Evolutionary conservation across 2,113 vertebrate species (phyloP).

Genomic region (Ascaphus truei): DNA sequence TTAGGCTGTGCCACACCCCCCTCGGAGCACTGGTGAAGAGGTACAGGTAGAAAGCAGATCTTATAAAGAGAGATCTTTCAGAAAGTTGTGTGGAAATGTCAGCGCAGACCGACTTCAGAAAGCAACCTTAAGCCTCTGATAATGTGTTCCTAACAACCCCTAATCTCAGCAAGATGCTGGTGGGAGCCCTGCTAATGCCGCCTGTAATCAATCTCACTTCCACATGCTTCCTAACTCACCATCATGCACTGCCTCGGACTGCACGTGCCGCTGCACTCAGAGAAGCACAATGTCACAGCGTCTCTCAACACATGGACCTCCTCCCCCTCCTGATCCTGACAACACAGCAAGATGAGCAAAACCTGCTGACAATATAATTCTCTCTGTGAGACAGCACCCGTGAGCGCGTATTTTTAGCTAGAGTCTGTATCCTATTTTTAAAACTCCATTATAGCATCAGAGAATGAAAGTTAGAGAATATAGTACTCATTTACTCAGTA

Average conservation of each 20-base stretch:
- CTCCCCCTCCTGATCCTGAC: not conserved
- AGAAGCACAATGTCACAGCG: too few relatives aligned
- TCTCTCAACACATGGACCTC: too few relatives aligned
- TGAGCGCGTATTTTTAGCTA: too few relatives aligned
- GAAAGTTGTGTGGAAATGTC: not conserved
- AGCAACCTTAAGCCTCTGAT: constrained; percentile 3
- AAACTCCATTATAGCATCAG: too few relatives aligned
- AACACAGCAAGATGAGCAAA: not conserved
- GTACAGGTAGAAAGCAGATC: not conserved
- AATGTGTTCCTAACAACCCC: not conserved
- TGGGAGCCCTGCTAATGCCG: not conserved
- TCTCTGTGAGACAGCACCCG: too few relatives aligned
- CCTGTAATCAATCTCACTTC: not conserved
- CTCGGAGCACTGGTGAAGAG: not conserved
- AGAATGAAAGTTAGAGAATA: too few relatives aligned
- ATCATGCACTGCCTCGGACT: not conserved
- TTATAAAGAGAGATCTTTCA: constrained; percentile 3
- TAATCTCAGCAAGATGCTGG: not conserved
- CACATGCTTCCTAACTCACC: not conserved
- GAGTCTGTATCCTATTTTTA: too few relatives aligned
- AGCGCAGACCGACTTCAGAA: not conserved
- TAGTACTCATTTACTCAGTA: too few relatives aligned
- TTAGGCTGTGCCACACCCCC: too few relatives aligned
- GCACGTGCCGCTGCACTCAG: not conserved
- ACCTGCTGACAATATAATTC: too few relatives aligned